Evolutionary conservation across 2,797 vertebrate species (phyloP).

Genomic region (Melanotaenia pygmaea): DNA sequence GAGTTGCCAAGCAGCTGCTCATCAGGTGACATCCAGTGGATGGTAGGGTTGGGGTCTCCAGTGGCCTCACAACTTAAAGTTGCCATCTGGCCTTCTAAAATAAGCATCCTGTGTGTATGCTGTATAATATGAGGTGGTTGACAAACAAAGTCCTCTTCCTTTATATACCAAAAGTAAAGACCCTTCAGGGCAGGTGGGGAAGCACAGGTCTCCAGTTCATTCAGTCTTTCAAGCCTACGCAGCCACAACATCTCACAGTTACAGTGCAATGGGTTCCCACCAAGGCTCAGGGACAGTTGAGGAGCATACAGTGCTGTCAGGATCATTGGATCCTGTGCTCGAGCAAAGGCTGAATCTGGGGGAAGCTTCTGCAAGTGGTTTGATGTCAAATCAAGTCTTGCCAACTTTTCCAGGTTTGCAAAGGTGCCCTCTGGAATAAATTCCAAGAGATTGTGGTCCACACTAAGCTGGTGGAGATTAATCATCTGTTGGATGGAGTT

Average conservation of each 20-base stretch:
- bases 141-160: conserved; percentile 92
- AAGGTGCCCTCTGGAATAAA: conserved; percentile 95
- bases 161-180: conserved; percentile 93
- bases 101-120: conserved; percentile 90
- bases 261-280: conserved; percentile 93
- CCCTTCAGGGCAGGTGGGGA: conserved; percentile 91
- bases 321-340: conserved; percentile 86
- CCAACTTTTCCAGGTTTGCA: conserved; percentile 89
- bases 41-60: conserved; percentile 90
- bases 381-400: conserved; percentile 92
- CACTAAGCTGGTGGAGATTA: conserved; percentile 93
- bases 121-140: conserved; percentile 93
- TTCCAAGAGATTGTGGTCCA: conserved; percentile 94
- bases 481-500: conserved; percentile 90
- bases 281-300: conserved; percentile 90
- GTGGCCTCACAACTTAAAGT: conserved; percentile 91
- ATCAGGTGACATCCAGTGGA: conserved; percentile 94
- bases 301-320: conserved; percentile 87
- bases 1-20: conserved; percentile 90
- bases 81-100: conserved; percentile 92
- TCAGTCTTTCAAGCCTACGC: conserved; percentile 88
- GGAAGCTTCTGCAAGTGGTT: conserved; percentile 93
- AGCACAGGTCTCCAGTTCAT: conserved; percentile 95
- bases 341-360: conserved; percentile 91
- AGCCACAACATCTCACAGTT: conserved; percentile 96